Base-by-base conservation (phyloP, 2,113 vertebrate species). In the Phylloscopus trochiloides region DNA sequence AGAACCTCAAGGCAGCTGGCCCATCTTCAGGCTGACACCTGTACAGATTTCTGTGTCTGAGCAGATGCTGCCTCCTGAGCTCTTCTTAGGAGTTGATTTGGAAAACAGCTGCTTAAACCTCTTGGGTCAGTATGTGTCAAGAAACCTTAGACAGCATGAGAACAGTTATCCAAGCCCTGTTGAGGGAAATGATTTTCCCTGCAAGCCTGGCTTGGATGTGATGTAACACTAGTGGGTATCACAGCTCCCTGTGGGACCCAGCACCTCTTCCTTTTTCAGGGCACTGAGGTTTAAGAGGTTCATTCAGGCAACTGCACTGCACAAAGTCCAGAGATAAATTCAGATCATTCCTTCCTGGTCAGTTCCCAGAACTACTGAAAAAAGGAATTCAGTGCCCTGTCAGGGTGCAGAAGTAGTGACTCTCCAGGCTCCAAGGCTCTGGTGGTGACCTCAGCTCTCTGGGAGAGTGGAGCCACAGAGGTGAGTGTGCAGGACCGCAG, bases 161-260 rank as follows among this genome's bases (percentile, higher is more conserved):
- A 77, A 54, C 4, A 86, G 58, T 22, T 38, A 77, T 15, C 12
- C 7, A 21, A 70, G 43, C 31, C 36, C 40, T 67, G 20, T 29
- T 31, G 47, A 89, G 47, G 32, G 38, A 89, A 81, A 50, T 17
- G 0, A 67, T 43, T 48, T 57, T 43, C 86, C 40, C 70, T 88
- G 81, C 13, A 31, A 65, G 81, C 18, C 45, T 48, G 48, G 43
- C 32, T 36, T 43, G 47, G 25, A 16, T 43, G 31, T 15, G 58
- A 2, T 0, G 0, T 54, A 73, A 67, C 40, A 17, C 34, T 8
- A 34, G 14, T 3, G 26, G 13, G 26, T 63, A 34, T 13, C 57
- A 70, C 43, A 74, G 68, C 50, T 84, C 29, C 47, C 7, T 1
- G 3, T 0, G 19, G 32, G 38, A n/a, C 29, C 24, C 65, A 70